A percentile compares a stretch with the other conserved stretches of the same genome.
Evolutionary conservation across 1,140 invertebrate genomes (phyloP).

Genomic region (Psilanteris sp.): DNA sequence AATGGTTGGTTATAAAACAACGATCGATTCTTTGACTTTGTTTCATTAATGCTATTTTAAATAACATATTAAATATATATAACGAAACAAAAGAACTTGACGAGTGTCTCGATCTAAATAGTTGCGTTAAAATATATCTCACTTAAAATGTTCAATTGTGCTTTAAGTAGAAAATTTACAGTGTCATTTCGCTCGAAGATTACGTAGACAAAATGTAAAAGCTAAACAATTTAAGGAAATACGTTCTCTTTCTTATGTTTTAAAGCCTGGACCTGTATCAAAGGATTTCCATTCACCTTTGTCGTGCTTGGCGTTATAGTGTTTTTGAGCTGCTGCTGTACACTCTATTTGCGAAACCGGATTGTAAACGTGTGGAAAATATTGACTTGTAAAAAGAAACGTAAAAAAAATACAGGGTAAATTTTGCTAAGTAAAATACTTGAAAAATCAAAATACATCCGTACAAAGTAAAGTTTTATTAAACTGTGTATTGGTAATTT

Average conservation of each 20-base stretch:
- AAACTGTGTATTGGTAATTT: no score
- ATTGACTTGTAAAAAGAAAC: conserved; percentile 53
- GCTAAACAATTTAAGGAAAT: conserved; percentile 11
- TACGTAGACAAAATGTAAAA: conserved; percentile 8
- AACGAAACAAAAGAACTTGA: no score
- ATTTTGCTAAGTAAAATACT: no score
- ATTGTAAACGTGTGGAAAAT: conserved; percentile 54
- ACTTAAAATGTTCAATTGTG: no score
- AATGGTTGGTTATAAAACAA: conserved; percentile 46
- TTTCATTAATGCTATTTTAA: no score
- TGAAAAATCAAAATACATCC: no score
- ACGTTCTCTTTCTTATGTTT: conserved; percentile 9
- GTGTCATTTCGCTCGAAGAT: no score
- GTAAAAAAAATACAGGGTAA: conserved; percentile 39
- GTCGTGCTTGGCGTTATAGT: conserved; percentile 49
- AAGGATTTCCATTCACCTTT: conserved; percentile 41
- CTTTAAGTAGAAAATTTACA: no score
- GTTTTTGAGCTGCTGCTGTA: conserved; percentile 69
- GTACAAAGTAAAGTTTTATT: no score
- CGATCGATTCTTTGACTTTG: conserved; percentile 4
- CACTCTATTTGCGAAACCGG: conserved; percentile 65
- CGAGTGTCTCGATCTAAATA: no score
- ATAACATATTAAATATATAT: no score
- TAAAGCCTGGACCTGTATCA: conserved; percentile 52
- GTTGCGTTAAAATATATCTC: no score